Percentiles rank a stretch among this genome's conserved stretches.
Conservation (phyloP, 2,888 invertebrate species). For the Desoria tigrina region DNA sequence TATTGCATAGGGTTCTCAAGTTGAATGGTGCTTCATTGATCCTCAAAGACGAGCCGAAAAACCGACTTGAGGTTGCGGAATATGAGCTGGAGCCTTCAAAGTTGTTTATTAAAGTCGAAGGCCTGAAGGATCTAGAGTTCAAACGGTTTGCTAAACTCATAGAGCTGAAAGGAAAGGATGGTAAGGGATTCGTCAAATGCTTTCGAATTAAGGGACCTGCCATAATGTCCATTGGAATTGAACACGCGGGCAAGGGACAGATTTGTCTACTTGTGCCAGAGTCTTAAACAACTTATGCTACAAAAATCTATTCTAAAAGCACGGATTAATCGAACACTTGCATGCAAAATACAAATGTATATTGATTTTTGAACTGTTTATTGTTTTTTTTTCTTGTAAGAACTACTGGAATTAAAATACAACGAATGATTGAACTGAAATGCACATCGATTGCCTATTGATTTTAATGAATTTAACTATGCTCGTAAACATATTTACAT, state of each 20-base stretch:
- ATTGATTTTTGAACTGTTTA: too few species aligned
- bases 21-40: background rate
- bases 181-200: background rate
- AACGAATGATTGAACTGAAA: too few species aligned
- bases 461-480: too few species aligned
- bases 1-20: background rate
- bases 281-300: too few species aligned
- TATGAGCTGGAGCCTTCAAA: conserved; percentile 1
- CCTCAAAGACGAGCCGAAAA: background rate
- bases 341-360: too few species aligned
- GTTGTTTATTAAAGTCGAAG: background rate
- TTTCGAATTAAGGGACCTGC: background rate
- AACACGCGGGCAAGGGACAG: background rate
- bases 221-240: background rate
- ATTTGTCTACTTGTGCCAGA: background rate
- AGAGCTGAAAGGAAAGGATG: background rate
- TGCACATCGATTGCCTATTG: too few species aligned
- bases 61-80: background rate
- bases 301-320: too few species aligned
- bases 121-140: background rate
- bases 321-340: too few species aligned
- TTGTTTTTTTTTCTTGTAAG: too few species aligned
- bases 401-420: too few species aligned
- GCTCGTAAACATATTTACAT: too few species aligned
- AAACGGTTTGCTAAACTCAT: background rate